Evolutionary conservation across 35 echinoderm and acorn worm species (phyloP), one percentile per base, ranked within the genome.

Genomic region (Acanthaster planci): DNA sequence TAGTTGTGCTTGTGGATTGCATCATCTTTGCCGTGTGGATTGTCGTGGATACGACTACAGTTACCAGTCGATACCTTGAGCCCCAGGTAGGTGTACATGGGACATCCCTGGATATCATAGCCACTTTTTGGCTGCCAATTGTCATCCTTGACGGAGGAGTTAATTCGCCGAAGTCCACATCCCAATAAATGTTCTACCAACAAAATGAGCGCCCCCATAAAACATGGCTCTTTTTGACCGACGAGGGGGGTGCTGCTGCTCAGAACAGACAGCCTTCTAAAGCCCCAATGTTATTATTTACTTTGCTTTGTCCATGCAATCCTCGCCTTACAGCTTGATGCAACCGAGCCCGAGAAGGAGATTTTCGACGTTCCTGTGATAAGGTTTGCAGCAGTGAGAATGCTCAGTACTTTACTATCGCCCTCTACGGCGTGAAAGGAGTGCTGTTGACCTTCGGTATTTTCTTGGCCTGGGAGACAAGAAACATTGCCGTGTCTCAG

Each of bases 401-500:
- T 52, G 40, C 42, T 30, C 19, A 5, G 1, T 34, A 34, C 30
- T 52, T 81, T 18, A 52, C 31, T 2, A 0, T 44, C 2, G 40
- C 32, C 51, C 51, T 81, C 14, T 47, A 44, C 14, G 79, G 40
- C 51, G 8, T 52, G 18, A 81, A 81, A 17, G 30, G 18, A 23
- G 51, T 81, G 0, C 30, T 81, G 1, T 81, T 81, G 51, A 31
- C 79, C 18, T 81, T 81, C 53, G 79, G 79, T 29, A 16, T 81
- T 19, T 81, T 81, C 31, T 47, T 81, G 30, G 79, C 79, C 79
- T 81, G 79, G 79, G 51, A 81, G 32, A 81, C 79, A 15, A 47
- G 50, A 52, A 81, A 81, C 30, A 52, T 81, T 15, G 30, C 39
- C 29, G 51, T 81, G 1, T 19, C 39, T 6, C 40, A 21, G 23